These are phyloP conservation scores for Athene noctua DNA, from an alignment of 2,113 vertebrate species.

Conservation along the genomic window DNA sequence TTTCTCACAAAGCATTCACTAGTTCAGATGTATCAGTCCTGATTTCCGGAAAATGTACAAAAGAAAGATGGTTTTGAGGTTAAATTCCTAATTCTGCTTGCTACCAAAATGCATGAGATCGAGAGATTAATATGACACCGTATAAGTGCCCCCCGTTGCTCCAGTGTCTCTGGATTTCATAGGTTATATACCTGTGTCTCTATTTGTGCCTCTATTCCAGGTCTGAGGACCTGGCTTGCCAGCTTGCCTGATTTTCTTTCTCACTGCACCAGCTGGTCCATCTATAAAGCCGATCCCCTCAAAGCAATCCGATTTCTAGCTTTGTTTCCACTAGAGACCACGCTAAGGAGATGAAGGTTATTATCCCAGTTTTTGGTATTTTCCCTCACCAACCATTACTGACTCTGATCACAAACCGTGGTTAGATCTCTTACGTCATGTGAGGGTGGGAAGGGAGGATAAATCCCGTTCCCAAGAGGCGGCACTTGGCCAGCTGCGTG, in stretches of 20 bases:
- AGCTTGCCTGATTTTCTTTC: background rate
- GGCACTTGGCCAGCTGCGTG: background rate
- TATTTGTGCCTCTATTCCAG: background rate
- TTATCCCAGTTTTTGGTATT: background rate
- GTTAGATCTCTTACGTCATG: no score
- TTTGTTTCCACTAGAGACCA: background rate
- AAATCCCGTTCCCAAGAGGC: background rate
- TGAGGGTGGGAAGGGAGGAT: background rate
- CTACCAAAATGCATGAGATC: background rate
- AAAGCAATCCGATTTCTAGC: background rate
- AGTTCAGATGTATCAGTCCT: background rate
- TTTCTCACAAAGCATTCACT: background rate
- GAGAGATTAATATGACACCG: accelerated
- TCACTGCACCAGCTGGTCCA: background rate
- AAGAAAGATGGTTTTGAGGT: background rate
- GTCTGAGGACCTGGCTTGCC: background rate
- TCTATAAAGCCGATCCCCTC: background rate
- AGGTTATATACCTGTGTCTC: no score
- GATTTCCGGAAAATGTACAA: background rate
- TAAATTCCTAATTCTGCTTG: background rate
- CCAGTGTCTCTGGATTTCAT: background rate
- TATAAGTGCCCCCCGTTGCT: accelerated
- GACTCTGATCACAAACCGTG: background rate
- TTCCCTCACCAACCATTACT: background rate
- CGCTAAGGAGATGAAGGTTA: background rate